Evolutionary conservation across 2,888 invertebrate species (phyloP).

Genomic region (Synanthedon vespiformis): DNA sequence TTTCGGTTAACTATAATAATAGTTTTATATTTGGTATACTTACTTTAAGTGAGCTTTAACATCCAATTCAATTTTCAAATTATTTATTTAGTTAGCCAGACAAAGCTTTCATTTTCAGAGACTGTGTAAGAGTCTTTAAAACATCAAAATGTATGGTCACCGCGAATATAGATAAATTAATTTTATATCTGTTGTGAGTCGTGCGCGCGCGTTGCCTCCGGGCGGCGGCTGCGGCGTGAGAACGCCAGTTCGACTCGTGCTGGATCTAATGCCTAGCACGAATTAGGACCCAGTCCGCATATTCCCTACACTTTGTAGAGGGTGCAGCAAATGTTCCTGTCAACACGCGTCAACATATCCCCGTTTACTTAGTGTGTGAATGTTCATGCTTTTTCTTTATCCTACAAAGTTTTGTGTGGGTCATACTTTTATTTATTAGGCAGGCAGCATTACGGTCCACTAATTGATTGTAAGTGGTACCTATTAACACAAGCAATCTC

Average conservation of each 20-base stretch:
- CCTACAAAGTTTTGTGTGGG: neutral
- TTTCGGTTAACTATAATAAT: too few species aligned
- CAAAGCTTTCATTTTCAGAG: too few species aligned
- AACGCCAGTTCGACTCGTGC: slow-evolving; percentile 31
- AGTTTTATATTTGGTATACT: too few species aligned
- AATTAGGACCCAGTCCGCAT: neutral
- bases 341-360: slow-evolving; percentile 1
- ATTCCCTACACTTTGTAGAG: neutral
- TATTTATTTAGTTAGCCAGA: neutral
- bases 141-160: slow-evolving; percentile 11
- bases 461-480: neutral
- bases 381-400: neutral
- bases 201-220: slow-evolving; percentile 58
- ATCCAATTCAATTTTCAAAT: too few species aligned
- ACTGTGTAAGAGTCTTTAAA: too few species aligned
- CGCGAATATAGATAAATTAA: slow-evolving; percentile 66
- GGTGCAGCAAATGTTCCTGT: slow-evolving; percentile 1
- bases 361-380: neutral
- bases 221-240: slow-evolving; percentile 57
- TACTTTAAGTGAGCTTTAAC: too few species aligned
- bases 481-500: too few species aligned
- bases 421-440: neutral
- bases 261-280: slow-evolving; percentile 5
- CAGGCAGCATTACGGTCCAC: neutral
- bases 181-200: slow-evolving; percentile 60